phyloP scores from a whole-genome alignment of 2,888 invertebrate species.

The Zygaena filipendulae region DNA sequence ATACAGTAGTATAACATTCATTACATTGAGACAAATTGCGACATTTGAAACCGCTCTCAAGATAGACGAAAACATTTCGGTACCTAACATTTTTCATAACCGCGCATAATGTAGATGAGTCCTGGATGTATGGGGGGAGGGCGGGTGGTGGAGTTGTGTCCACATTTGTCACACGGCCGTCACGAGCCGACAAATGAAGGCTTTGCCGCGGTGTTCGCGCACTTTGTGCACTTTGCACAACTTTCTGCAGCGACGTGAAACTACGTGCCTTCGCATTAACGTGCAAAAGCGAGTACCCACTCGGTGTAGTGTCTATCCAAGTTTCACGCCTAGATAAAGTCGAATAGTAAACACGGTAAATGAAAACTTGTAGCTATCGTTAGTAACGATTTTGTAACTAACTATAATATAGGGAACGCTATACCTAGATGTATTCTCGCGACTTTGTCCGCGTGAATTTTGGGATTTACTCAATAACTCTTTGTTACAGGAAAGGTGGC shows the following conservation, averaged over 20 bases:
- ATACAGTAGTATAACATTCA: no score
- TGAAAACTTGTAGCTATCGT: slow-evolving; percentile 24
- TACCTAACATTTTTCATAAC: slow-evolving; percentile 48
- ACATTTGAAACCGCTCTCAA: slow-evolving; percentile 21
- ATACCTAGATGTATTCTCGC: no score
- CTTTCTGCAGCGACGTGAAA: slow-evolving; percentile 59
- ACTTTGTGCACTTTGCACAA: slow-evolving; percentile 65
- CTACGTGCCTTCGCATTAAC: slow-evolving; percentile 66
- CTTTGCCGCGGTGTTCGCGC: slow-evolving; percentile 58
- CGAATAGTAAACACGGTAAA: slow-evolving; percentile 51
- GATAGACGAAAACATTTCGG: slow-evolving; percentile 29
- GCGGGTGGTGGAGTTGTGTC: slow-evolving; percentile 54
- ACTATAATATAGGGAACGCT: no score
- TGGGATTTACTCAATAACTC: slow-evolving; percentile 5
- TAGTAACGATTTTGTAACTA: no score
- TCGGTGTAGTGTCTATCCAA: slow-evolving; percentile 50
- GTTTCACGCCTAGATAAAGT: slow-evolving; percentile 53
- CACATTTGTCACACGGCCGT: slow-evolving; percentile 66
- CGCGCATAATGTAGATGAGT: slow-evolving; percentile 44
- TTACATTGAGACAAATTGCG: no score
- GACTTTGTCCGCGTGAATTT: no score
- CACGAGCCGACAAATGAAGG: slow-evolving; percentile 69
- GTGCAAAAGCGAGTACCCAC: slow-evolving; percentile 45
- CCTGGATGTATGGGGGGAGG: slow-evolving; percentile 27
- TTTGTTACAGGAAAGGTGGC: no score